Base-by-base conservation (phyloP, 2,888 invertebrate genomes). In the Leucania comma region DNA sequence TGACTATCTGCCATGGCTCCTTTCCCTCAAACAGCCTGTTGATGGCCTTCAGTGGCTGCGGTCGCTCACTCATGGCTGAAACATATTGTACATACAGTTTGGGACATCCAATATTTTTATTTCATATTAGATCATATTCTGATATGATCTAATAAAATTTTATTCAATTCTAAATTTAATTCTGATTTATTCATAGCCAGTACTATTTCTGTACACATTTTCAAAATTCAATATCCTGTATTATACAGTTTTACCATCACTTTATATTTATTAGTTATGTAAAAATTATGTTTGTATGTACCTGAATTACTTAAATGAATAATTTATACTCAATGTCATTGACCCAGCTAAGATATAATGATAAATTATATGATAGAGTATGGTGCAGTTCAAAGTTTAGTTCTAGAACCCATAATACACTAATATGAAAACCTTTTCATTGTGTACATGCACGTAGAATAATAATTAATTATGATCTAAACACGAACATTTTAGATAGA, bases 1-100 rank as follows among this genome's bases (percentile, higher is more conserved):
- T 96, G 1, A 97, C 97, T 74, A 98, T 97, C 94, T 98, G 97
- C 98, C 98, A 98, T 87, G 98, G 98, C 92, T 98, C 98, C 88
- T 96, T 97, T 70, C 97, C 97, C 56, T 94, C 96, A 85, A 98
- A 97, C 48, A 96, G 86, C 72, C 93, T 91, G 91, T 97, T 97
- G 38, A 98, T 89, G 51, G 96, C 93, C 85, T 93, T 94, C 53
- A 95, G 83, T 0, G 95, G 95, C 83, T 94, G 93, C 0, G 93
- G 93, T 38, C 93, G 89, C 83, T 95, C 94, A 88, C 94, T 94
- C 95, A 96, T 96, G 68, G 80, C 90, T 91, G 78, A 48, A 86
- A 78, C 26, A 58, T 17, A 9, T 29, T 2, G 29, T 4, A 20
- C 42, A 42, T 17, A 38, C 12, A 14, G 14, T 14, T 14, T 42